These are phyloP conservation scores for Onthophagus sagittarius DNA, from an alignment of 2,888 invertebrate genomes.

Conservation along the genomic window DNA sequence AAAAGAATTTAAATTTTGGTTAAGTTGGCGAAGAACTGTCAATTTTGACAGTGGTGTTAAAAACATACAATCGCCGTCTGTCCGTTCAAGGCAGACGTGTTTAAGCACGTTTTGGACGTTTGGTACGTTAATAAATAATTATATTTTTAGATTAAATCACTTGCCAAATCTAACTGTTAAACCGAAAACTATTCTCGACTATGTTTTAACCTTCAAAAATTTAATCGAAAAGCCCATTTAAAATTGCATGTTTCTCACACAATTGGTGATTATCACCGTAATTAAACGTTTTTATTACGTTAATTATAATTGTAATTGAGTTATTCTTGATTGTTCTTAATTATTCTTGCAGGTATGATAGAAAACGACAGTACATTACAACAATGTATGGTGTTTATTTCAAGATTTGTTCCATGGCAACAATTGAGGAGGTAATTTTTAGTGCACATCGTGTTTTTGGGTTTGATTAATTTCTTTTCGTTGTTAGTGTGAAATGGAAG, in stretches of 20 bases:
- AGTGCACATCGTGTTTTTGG: not conserved
- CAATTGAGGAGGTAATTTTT: constrained; percentile 38
- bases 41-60: not conserved
- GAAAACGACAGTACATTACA: constrained; percentile 38
- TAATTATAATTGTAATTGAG: too few relatives aligned
- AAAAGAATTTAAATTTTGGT: not conserved
- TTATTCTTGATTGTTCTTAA: too few relatives aligned
- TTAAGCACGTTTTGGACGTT: not conserved
- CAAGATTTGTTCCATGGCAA: constrained; percentile 36
- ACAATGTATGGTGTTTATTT: constrained; percentile 34
- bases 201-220: not conserved
- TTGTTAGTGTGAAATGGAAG: constrained; percentile 63
- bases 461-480: not conserved
- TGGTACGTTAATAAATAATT: not conserved
- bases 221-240: not conserved
- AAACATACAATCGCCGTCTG: not conserved
- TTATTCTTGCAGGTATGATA: constrained; percentile 40
- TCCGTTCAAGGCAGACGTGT: not conserved
- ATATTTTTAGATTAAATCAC: not conserved
- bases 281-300: constrained; percentile 3
- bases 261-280: not conserved
- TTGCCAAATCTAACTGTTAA: not conserved
- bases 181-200: not conserved
- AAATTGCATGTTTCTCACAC: constrained; percentile 1
- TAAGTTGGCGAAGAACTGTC: not conserved